Base-by-base conservation (phyloP, 1,140 invertebrate species). In the Drosophila watanabei region DNA sequence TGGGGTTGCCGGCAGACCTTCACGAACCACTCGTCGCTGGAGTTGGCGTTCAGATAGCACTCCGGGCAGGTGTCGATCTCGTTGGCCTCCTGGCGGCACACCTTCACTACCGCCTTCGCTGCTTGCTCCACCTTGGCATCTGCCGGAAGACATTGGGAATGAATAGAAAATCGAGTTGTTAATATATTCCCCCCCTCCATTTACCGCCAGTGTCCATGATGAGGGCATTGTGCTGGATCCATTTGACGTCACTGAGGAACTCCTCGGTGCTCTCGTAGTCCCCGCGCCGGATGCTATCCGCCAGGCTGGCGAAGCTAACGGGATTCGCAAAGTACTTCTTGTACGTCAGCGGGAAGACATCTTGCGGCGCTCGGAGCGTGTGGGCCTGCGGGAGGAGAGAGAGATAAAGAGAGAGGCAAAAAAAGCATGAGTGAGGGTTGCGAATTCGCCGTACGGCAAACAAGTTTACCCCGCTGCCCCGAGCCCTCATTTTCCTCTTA, bases 41-140 rank as follows among this genome's bases (percentile, higher is more conserved):
- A 96, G 79, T 98, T 97, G 16, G 98, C 96, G 83, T 97, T 97
- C 30, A 95, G 94, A 92, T 98, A 99, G 92, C 98, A 99, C 85
- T 98, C 96, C 0, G 98, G 96, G 92, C 98, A 99, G n/a, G 97
- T 96, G 87, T 98, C 98, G 72, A 99, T 98, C 94, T 99, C 98
- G 52, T 95, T 95, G 93, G 98, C 96, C 94, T 98, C 98, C 80
- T 97, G 96, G 65, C 96, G 96, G 63, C 97, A 97, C 2, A 97
- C 95, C 92, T 98, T 97, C 4, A 98, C 94, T 54, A 99, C 94
- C 28, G 95, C 94, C 83, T 97, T 97, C 0, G 98, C 68, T 5
- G 86, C 79, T 41, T 86, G 82, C 46, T 91, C 96, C 69, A 97
- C 93, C 88, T 97, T 97, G 13, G 20, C n/a, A 52, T 90, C 82